A percentile compares a stretch with the other conserved stretches of the same genome.
phyloP scores from a whole-genome alignment of 2,888 invertebrate species.

The Eristalinus sepulchralis region DNA sequence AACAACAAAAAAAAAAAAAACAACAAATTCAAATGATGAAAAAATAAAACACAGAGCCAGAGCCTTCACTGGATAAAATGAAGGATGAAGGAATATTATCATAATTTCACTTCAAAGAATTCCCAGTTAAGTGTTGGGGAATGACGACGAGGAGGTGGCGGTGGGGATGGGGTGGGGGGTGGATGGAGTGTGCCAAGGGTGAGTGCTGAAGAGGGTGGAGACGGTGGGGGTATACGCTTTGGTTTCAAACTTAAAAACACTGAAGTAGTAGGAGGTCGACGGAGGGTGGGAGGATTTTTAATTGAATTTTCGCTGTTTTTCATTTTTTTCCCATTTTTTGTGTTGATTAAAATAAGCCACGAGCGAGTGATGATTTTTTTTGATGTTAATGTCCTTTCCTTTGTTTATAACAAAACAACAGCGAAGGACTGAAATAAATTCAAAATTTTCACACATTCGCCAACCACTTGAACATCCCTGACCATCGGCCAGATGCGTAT shows the following conservation, averaged over 20 bases:
- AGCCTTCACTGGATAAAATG: not conserved
- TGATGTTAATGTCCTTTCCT: not conserved
- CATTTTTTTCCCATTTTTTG: not conserved
- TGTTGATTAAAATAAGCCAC: not conserved
- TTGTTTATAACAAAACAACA: slow-evolving; percentile 27
- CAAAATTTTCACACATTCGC: no score
- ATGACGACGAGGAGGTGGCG: no score
- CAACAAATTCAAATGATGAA: no score
- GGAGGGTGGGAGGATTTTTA: not conserved
- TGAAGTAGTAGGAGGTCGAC: not conserved
- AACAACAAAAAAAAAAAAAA: not conserved
- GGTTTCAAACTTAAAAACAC: no score
- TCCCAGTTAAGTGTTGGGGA: not conserved
- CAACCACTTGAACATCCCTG: no score
- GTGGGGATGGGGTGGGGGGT: no score
- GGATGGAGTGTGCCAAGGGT: no score
- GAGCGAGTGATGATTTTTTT: not conserved
- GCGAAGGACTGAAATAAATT: no score
- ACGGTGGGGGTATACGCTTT: no score
- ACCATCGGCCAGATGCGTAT: no score
- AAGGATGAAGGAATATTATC: slow-evolving; percentile 30
- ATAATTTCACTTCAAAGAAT: slow-evolving; percentile 23
- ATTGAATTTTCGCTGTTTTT: slow-evolving; percentile 18
- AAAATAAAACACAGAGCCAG: not conserved
- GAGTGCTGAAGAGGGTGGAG: not conserved